Percentiles rank a stretch among this genome's conserved stretches.
phyloP scores from a whole-genome alignment of 2,888 invertebrate species.

The Sarcophaga carnaria region DNA sequence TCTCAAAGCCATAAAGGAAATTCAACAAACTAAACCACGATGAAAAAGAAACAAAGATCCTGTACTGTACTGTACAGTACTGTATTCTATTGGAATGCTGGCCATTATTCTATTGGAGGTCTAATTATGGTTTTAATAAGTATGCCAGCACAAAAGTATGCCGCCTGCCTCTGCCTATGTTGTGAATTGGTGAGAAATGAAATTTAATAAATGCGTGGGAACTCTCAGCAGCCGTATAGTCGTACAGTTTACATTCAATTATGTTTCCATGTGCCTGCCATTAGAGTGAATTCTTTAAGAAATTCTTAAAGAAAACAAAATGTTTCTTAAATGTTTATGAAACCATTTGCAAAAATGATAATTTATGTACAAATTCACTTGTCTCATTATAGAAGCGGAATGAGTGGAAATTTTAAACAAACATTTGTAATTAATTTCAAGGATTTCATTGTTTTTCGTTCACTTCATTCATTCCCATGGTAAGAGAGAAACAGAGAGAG shows the following conservation, averaged over 20 bases:
- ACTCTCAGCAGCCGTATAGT: background rate
- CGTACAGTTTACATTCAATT: no score
- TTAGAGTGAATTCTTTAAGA: background rate
- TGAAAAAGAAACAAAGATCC: background rate
- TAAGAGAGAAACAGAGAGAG: no score
- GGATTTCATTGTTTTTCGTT: constrained; percentile 24
- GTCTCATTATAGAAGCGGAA: background rate
- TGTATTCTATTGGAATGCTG: constrained; percentile 10
- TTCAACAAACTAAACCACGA: constrained; percentile 12
- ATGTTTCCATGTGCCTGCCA: background rate
- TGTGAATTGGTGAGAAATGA: background rate
- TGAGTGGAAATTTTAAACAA: constrained; percentile 7
- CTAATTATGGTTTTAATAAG: constrained; percentile 50
- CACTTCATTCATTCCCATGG: background rate
- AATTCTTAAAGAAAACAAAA: background rate
- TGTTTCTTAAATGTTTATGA: constrained; percentile 3
- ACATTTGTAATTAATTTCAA: constrained; percentile 45
- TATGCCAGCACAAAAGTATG: background rate
- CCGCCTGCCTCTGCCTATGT: background rate
- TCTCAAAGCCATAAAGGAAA: constrained; percentile 22
- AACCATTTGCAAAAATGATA: constrained; percentile 44
- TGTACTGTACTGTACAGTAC: no score
- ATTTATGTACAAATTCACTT: constrained; percentile 50
- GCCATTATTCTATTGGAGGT: constrained; percentile 50
- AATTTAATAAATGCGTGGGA: constrained; percentile 29